phyloP scores from a whole-genome alignment of 2,113 vertebrate species.

The Pelecanus crispus region DNA sequence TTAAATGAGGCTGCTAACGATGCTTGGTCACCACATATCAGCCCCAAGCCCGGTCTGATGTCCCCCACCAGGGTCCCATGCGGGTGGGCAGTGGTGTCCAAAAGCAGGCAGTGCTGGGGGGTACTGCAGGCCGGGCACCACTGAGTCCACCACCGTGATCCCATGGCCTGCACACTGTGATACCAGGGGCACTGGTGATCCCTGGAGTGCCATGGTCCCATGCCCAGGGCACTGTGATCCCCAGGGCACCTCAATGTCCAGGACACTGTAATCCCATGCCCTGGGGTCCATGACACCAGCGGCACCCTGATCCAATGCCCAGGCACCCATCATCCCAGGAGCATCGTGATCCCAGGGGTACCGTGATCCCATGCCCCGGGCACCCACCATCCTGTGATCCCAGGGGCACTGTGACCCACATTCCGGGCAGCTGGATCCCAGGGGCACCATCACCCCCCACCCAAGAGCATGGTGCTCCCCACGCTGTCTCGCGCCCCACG shows the following conservation, averaged over 20 bases:
- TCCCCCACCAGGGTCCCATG: background rate
- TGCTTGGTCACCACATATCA: background rate
- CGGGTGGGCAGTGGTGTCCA: background rate
- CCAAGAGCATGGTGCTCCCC: background rate
- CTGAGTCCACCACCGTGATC: rapidly evolving
- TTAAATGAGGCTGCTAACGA: background rate
- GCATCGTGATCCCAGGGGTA: background rate
- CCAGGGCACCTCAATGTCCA: rapidly evolving
- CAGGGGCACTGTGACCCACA: background rate
- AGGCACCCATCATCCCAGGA: background rate
- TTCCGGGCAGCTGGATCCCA: background rate
- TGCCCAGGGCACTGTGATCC: background rate
- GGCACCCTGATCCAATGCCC: background rate
- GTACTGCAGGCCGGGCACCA: background rate
- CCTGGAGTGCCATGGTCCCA: too few species aligned
- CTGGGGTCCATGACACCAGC: too few species aligned
- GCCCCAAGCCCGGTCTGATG: rapidly evolving
- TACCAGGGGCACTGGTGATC: too few species aligned
- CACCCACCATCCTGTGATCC: background rate
- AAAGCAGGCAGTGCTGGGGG: background rate
- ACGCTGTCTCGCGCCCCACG: rapidly evolving
- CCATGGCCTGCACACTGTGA: background rate
- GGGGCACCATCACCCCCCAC: background rate
- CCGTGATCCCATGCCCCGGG: rapidly evolving
- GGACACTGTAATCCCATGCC: background rate